These are phyloP conservation scores for Bombus fervidus DNA, from an alignment of 1,140 invertebrate genomes.

Conservation along the genomic window DNA sequence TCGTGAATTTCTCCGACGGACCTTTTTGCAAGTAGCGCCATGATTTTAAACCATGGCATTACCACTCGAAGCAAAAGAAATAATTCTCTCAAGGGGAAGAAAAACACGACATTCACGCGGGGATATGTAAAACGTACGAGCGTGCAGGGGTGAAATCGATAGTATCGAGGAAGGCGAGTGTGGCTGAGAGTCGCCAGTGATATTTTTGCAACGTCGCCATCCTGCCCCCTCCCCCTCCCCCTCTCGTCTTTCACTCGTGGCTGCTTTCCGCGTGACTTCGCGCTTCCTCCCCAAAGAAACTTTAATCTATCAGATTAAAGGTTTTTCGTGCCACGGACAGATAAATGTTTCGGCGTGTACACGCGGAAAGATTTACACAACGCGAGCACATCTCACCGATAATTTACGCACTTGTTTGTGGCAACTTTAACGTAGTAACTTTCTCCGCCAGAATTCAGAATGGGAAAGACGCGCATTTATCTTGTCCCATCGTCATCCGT, in stretches of 20 bases:
- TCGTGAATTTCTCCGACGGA: neutral
- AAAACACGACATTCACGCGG: constrained; percentile 36
- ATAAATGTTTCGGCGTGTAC: constrained; percentile 31
- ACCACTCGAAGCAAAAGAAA: constrained; percentile 35
- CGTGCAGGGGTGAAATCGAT: constrained; percentile 34
- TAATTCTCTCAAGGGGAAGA: constrained; percentile 47
- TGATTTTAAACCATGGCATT: constrained; percentile 16
- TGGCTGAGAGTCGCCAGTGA: constrained; percentile 49
- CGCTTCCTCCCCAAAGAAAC: constrained; percentile 50
- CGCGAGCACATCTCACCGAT: constrained; percentile 4
- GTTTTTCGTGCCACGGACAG: constrained; percentile 26
- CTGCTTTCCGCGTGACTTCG: constrained; percentile 39
- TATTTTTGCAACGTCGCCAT: constrained; percentile 56
- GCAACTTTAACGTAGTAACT: neutral
- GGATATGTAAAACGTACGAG: constrained; percentile 51
- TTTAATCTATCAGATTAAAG: constrained; percentile 64
- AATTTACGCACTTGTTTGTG: constrained; percentile 34
- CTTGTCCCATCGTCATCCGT: neutral
- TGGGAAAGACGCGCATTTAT: neutral
- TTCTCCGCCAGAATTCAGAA: neutral
- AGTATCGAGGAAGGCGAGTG: constrained; percentile 45
- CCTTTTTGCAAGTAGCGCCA: constrained; percentile 2
- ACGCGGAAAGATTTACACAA: constrained; percentile 23
- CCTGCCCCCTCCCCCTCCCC: neutral
- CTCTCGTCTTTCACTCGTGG: constrained; percentile 33